phyloP scores from a whole-genome alignment of 2,888 invertebrate genomes.

The Clepsis dumicolana region DNA sequence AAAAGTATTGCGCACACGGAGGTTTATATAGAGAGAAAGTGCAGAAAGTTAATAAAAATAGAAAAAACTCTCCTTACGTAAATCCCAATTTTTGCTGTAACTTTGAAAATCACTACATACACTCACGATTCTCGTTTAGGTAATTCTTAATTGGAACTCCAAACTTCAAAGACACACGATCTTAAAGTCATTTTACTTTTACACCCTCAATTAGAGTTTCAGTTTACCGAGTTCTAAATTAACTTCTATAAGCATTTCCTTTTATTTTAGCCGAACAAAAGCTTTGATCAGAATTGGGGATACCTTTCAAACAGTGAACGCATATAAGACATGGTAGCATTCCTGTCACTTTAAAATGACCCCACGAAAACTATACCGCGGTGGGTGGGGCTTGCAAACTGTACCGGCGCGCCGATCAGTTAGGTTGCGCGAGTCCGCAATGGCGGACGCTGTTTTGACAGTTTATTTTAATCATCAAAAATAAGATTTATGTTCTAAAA shows the following conservation, averaged over 20 bases:
- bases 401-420: too few species aligned
- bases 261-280: background rate
- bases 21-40: too few species aligned
- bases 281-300: background rate
- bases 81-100: background rate
- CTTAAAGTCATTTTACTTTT: background rate
- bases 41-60: background rate
- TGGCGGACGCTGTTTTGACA: too few species aligned
- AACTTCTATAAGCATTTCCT: background rate
- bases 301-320: background rate
- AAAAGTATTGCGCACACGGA: too few species aligned
- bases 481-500: too few species aligned
- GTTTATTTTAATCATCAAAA: too few species aligned
- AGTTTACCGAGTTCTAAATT: background rate
- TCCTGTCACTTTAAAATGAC: too few species aligned
- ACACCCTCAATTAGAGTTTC: constrained; percentile 1
- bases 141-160: constrained; percentile 13
- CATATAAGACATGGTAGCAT: too few species aligned
- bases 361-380: too few species aligned
- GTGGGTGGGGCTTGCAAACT: too few species aligned
- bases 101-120: background rate
- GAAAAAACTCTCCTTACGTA: background rate
- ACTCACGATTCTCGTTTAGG: constrained; percentile 5
- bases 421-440: too few species aligned
- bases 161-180: constrained; percentile 9